These are phyloP conservation scores for Chrosomus eos DNA, from an alignment of 2,797 vertebrate species.

Conservation along the genomic window DNA sequence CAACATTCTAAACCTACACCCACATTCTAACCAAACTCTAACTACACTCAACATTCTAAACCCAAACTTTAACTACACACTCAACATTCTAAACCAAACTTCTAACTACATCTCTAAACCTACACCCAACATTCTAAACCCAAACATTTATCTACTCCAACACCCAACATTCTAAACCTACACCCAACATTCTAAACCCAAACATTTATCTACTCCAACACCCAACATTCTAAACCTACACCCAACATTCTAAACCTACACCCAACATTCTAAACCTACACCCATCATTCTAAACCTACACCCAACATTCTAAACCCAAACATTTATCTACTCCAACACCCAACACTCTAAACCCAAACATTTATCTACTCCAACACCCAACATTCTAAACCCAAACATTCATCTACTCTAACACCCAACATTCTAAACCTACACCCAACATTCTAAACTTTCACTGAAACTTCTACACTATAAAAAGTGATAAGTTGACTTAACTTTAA, in stretches of 20 bases:
- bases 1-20: too few relatives aligned
- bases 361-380: background rate
- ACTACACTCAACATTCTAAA: background rate
- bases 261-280: too few relatives aligned
- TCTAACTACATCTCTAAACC: background rate
- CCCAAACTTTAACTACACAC: background rate
- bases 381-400: background rate
- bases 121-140: background rate
- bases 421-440: background rate
- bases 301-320: background rate
- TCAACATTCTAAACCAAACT: background rate
- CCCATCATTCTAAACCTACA: background rate
- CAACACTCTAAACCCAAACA: background rate
- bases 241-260: background rate
- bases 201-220: accelerated
- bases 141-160: accelerated
- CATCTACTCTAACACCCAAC: background rate
- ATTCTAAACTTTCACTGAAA: background rate
- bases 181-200: too few relatives aligned
- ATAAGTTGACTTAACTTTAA: too few relatives aligned
- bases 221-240: background rate
- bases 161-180: too few relatives aligned
- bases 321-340: too few relatives aligned
- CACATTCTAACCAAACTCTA: too few relatives aligned
- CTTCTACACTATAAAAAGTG: background rate